Evolutionary conservation across 2,888 invertebrate species (phyloP).

Genomic region (Scotopteryx bipunctaria): DNA sequence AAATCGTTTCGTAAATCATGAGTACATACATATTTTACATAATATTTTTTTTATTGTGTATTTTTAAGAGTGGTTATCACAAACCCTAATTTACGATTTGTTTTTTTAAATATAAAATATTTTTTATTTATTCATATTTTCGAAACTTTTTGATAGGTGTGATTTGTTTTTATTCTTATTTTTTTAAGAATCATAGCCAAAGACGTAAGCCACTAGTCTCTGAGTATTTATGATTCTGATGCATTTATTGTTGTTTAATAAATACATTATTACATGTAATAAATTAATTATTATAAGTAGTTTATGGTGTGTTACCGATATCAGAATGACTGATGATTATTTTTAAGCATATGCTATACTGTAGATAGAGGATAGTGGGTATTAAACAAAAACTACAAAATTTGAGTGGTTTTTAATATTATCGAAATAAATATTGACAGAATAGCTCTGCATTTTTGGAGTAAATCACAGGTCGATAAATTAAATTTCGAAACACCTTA

Average conservation of each 20-base stretch:
- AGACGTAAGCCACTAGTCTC: conserved; percentile 76
- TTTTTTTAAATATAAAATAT: too few species aligned
- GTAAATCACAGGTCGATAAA: too few species aligned
- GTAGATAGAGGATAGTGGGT: conserved; percentile 29
- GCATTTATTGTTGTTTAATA: conserved; percentile 58
- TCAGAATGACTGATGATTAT: conserved; percentile 46
- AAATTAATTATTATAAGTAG: conserved; percentile 3
- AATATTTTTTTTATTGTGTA: conserved; percentile 30
- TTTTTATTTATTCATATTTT: neutral
- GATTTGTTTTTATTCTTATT: conserved; percentile 27
- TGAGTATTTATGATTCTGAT: conserved; percentile 60
- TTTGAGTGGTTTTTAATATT: too few species aligned
- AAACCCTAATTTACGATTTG: too few species aligned
- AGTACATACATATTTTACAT: conserved; percentile 29
- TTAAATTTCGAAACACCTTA: too few species aligned
- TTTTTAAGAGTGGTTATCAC: conserved; percentile 3
- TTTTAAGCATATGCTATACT: conserved; percentile 39
- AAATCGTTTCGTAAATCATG: conserved; percentile 20
- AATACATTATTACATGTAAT: conserved; percentile 43
- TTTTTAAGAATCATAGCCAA: conserved; percentile 67
- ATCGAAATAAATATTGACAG: too few species aligned
- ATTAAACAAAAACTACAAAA: neutral
- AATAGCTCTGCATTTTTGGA: too few species aligned
- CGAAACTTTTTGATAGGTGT: neutral
- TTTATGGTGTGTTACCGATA: conserved; percentile 63